Base-by-base conservation (phyloP, 2,113 vertebrate genomes). In the Suricata suricatta region DNA sequence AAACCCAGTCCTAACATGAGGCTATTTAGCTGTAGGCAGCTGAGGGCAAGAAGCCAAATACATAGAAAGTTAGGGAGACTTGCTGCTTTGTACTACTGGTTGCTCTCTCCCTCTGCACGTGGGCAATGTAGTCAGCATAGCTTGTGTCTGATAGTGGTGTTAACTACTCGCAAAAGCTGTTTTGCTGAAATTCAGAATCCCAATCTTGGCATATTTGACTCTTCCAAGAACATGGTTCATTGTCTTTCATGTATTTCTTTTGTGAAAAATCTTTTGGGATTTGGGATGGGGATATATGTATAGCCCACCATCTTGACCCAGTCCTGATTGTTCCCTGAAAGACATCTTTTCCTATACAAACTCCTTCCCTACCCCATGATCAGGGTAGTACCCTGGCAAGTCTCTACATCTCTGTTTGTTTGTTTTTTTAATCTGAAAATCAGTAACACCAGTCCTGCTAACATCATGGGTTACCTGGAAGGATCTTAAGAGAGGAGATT, bases 281-380 rank as follows among this genome's bases (percentile, higher is more conserved):
- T 85, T 95, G 68, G 47, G 54, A 60, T 68, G 76, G 86, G 23
- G 21, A 92, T 6, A 4, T 63, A 71, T 66, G n/a, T 82, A 71
- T 1, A 84, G 23, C 88, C 25, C 17, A 90, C 44, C 44, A 96
- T 57, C 83, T 89, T 92, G 82, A 88, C 60, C 13, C 33, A 93
- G 29, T 95, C 25, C 77, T 76, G 57, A 82, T 44, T 68, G 16
- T 50, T 88, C 27, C 66, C 93, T 94, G 41, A 93, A 93, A 93
- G 35, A 83, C 33, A 52, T 93, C 71, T 90, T 87, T 41, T 77
- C 54, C n/a, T 71, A 50, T 31, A 86, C 9, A 91, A 60, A 63
- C 47, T 60, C 80, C 72, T 71, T 72, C 25, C 10, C 15, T 19
- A 38, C 29, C 2, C 81, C 57, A 69, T 68, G 50, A 82, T 21